Conservation (phyloP, 2,797 vertebrate species). For the Thamnophis elegans region DNA sequence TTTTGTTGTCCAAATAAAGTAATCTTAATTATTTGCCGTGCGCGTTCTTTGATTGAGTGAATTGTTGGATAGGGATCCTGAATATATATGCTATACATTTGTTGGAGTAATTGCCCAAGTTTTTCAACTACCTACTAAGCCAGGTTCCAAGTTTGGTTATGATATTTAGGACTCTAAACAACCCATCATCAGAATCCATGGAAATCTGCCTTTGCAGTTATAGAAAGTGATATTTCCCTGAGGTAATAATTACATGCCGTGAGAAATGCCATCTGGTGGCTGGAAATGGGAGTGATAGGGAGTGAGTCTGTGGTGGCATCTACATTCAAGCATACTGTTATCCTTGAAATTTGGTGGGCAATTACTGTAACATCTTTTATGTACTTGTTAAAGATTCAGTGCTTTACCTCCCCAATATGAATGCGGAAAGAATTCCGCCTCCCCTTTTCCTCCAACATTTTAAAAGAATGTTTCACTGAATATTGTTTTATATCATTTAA, state of each 20-base stretch:
- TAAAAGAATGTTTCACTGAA: neutral
- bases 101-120: neutral
- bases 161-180: neutral
- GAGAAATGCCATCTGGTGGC: neutral
- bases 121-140: neutral
- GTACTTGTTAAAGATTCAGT: neutral
- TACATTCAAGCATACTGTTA: neutral
- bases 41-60: neutral
- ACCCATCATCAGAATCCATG: neutral
- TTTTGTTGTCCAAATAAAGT: neutral
- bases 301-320: neutral
- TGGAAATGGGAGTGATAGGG: neutral
- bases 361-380: neutral
- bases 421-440: neutral
- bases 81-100: neutral
- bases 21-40: neutral
- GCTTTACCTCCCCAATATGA: neutral
- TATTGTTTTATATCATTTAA: neutral
- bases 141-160: neutral
- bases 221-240: neutral
- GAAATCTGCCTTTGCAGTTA: neutral
- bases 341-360: neutral
- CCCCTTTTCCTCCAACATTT: neutral
- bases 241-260: neutral
- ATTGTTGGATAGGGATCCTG: neutral